Conservation (phyloP, 2,113 vertebrate genomes). For the Sitta europaea region DNA sequence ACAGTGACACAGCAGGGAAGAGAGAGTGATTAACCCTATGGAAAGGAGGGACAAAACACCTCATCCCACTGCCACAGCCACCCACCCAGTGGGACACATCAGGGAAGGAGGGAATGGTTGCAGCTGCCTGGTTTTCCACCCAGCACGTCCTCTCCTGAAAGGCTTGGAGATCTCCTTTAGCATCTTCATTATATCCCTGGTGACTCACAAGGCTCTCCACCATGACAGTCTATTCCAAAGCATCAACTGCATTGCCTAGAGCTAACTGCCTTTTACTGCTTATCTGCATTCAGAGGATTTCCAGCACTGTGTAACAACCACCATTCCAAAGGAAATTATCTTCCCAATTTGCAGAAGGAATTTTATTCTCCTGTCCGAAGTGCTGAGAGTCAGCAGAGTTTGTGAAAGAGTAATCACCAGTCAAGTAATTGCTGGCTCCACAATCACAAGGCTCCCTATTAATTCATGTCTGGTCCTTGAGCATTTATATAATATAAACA, state of each 20-base stretch:
- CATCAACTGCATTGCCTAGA: neutral
- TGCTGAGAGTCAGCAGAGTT: slow-evolving; percentile 41
- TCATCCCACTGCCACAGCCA: neutral
- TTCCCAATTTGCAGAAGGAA: slow-evolving; percentile 27
- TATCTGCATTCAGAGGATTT: slow-evolving; percentile 45
- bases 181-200: neutral
- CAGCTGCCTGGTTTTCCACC: neutral
- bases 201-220: neutral
- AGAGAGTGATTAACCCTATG: neutral
- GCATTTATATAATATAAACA: slow-evolving; percentile 31
- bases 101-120: neutral
- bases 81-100: neutral
- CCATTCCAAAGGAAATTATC: slow-evolving; percentile 42
- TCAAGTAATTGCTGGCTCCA: slow-evolving; percentile 35
- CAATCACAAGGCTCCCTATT: slow-evolving; percentile 35
- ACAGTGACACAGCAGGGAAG: neutral
- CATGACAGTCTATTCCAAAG: neutral
- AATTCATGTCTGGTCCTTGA: slow-evolving; percentile 19
- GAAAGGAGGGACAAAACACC: neutral
- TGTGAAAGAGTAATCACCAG: slow-evolving; percentile 46
- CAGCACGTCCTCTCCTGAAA: neutral
- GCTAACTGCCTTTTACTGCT: neutral
- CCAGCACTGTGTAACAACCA: neutral
- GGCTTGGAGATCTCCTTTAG: neutral
- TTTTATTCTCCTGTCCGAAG: slow-evolving; percentile 28